phyloP scores from a whole-genome alignment of 1,140 invertebrate genomes.

The Phenacoccus solenopsis region DNA sequence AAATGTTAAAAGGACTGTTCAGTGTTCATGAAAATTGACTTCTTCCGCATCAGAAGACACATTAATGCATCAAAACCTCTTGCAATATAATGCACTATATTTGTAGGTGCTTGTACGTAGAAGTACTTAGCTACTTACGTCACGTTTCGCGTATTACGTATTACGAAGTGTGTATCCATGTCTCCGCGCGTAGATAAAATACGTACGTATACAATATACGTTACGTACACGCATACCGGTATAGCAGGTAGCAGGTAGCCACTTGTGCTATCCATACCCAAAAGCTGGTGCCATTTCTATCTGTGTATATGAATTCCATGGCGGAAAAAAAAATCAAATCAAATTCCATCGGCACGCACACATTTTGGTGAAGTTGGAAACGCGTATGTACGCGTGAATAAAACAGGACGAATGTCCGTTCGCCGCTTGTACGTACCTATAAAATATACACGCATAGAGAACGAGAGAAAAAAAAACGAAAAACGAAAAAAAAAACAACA shows the following conservation, averaged over 20 bases:
- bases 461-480: not conserved
- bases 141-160: too few species aligned
- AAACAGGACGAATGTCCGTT: slow-evolving; percentile 5
- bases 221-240: too few species aligned
- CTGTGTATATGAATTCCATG: not conserved
- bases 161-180: not conserved
- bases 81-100: too few species aligned
- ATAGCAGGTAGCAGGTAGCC: too few species aligned
- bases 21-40: not conserved
- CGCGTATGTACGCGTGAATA: not conserved
- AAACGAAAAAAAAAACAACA: not conserved
- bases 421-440: too few species aligned
- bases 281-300: too few species aligned
- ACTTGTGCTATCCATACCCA: too few species aligned
- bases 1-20: slow-evolving; percentile 2
- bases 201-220: not conserved
- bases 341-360: not conserved
- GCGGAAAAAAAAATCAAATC: not conserved
- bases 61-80: too few species aligned
- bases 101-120: too few species aligned
- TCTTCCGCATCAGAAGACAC: not conserved
- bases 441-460: slow-evolving; percentile 11
- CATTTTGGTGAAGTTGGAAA: too few species aligned
- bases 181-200: not conserved
- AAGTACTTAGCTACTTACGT: too few species aligned